phyloP scores from a whole-genome alignment of 2,888 invertebrate genomes.

The Leptopilina myrica region DNA sequence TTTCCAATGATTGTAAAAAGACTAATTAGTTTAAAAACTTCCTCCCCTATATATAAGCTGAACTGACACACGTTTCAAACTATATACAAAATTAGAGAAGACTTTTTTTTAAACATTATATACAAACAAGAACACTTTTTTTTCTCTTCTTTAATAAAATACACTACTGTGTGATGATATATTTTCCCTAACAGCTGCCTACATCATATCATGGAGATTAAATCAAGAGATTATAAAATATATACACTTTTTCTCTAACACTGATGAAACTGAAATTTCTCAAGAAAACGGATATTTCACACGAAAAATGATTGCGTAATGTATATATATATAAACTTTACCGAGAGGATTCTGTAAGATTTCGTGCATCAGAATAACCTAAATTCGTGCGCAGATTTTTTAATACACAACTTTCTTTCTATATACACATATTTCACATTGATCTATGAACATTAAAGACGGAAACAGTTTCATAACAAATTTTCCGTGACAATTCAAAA shows the following conservation, averaged over 20 bases:
- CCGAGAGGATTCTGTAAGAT: background rate
- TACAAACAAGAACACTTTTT: too few relatives aligned
- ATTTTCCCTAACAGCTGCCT: background rate
- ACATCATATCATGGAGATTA: background rate
- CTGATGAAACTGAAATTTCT: slow-evolving; percentile 14
- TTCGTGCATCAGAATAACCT: slow-evolving; percentile 31
- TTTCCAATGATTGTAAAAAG: background rate
- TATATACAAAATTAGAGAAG: background rate
- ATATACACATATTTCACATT: background rate
- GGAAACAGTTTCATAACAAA: slow-evolving; percentile 27
- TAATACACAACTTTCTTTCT: background rate
- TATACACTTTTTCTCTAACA: background rate
- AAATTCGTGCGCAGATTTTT: slow-evolving; percentile 35
- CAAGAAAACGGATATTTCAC: slow-evolving; percentile 20
- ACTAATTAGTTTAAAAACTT: background rate
- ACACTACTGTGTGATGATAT: too few relatives aligned
- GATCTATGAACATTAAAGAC: slow-evolving; percentile 27
- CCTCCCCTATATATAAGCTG: background rate
- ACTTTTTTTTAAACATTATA: too few relatives aligned
- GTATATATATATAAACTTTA: background rate
- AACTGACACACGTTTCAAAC: background rate
- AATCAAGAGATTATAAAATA: background rate
- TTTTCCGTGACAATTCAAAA: slow-evolving; percentile 14
- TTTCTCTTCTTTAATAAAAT: too few relatives aligned
- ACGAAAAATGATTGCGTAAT: slow-evolving; percentile 26